phyloP scores from a whole-genome alignment of 2,888 invertebrate genomes.

The Altica lythri region DNA sequence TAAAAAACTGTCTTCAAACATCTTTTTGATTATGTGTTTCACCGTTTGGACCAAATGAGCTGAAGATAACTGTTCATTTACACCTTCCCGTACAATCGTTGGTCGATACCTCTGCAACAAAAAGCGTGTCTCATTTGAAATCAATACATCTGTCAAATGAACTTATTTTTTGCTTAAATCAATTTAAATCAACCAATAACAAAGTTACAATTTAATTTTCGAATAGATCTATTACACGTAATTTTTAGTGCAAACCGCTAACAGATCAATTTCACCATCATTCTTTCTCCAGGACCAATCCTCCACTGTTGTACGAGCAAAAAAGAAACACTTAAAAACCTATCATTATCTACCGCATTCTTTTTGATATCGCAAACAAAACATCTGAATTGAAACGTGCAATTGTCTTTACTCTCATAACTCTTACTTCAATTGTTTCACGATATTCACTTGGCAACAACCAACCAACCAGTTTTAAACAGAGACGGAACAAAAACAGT shows the following conservation, averaged over 20 bases:
- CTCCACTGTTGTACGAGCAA: constrained; percentile 7
- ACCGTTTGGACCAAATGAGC: too few species aligned
- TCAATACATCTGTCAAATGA: too few species aligned
- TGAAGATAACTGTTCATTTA: too few species aligned
- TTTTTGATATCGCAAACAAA: constrained; percentile 22
- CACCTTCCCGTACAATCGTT: too few species aligned
- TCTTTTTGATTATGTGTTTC: too few species aligned
- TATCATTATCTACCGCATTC: constrained; percentile 17
- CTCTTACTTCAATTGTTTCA: constrained; percentile 29
- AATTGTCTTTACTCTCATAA: constrained; percentile 28
- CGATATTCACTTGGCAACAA: constrained; percentile 31
- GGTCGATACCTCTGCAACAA: too few species aligned
- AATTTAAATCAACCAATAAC: too few species aligned
- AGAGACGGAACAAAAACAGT: neutral
- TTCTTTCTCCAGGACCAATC: constrained; percentile 6
- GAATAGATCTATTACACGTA: too few species aligned
- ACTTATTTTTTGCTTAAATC: too few species aligned
- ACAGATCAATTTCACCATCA: constrained; percentile 13
- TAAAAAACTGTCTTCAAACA: too few species aligned
- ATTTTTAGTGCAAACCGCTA: constrained; percentile 1
- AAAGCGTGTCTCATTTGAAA: too few species aligned
- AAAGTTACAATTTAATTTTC: too few species aligned
- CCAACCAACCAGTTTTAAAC: neutral
- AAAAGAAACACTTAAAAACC: constrained; percentile 15
- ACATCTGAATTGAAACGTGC: constrained; percentile 28